A percentile compares a stretch with the other conserved stretches of the same genome.
These are phyloP conservation scores for Orchesellides sinensis DNA, from an alignment of 2,888 invertebrate species.

Conservation along the genomic window DNA sequence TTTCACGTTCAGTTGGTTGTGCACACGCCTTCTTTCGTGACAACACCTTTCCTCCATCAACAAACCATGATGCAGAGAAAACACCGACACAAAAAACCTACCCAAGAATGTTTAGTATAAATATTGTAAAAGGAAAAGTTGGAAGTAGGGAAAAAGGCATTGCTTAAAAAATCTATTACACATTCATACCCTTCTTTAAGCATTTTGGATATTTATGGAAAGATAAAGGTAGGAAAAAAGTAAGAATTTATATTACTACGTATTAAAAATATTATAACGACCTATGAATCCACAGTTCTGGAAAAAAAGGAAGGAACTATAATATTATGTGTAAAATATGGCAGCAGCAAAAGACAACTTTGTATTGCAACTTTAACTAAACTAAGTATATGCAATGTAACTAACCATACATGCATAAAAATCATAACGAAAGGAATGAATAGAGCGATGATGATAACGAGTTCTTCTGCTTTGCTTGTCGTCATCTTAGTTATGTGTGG, in stretches of 20 bases:
- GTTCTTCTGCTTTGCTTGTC: constrained; percentile 31
- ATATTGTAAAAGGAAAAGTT: neutral
- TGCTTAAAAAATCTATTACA: constrained; percentile 15
- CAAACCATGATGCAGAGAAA: neutral
- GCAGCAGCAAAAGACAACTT: constrained; percentile 16
- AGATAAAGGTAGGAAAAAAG: constrained; percentile 6
- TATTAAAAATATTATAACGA: constrained; percentile 23
- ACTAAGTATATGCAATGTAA: neutral
- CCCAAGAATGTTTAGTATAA: neutral
- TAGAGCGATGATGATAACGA: constrained; percentile 37
- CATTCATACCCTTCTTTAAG: constrained; percentile 3
- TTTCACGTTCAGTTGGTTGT: neutral
- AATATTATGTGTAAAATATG: constrained; percentile 21
- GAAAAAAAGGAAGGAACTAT: neutral
- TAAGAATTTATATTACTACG: neutral
- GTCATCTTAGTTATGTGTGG: constrained; percentile 25
- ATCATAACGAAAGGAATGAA: constrained; percentile 1
- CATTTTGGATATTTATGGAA: constrained; percentile 14
- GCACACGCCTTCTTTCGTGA: constrained; percentile 1
- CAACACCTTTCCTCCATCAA: too few relatives aligned
- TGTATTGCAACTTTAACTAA: neutral
- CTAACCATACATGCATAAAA: neutral
- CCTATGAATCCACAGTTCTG: neutral
- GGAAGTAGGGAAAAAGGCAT: constrained; percentile 11
- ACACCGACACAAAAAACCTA: neutral